Conservation (phyloP, 2,888 invertebrate species). For the Heteromyza rotundicornis region DNA sequence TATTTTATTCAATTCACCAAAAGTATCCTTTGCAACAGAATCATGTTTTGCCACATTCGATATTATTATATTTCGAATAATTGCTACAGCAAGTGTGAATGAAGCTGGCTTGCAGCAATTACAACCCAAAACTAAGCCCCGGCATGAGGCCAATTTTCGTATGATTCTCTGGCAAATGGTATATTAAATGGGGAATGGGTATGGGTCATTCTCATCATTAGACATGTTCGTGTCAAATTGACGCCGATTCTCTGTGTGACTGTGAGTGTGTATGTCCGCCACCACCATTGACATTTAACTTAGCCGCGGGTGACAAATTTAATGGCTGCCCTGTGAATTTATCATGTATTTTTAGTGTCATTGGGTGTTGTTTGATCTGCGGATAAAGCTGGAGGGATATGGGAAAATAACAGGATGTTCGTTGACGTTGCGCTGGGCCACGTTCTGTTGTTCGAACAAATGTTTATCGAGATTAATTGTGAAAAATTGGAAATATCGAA, state of each 20-base stretch:
- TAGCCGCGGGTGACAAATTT: slow-evolving; percentile 61
- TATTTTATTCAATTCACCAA: background rate
- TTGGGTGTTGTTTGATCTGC: background rate
- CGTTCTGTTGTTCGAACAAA: slow-evolving; percentile 1
- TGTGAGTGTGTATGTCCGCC: slow-evolving; percentile 35
- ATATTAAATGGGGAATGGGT: slow-evolving; percentile 57
- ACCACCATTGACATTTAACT: slow-evolving; percentile 58
- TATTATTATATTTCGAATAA: background rate
- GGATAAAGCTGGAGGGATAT: background rate
- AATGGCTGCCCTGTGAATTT: slow-evolving; percentile 41
- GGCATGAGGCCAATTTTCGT: slow-evolving; percentile 35
- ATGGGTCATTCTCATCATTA: slow-evolving; percentile 60
- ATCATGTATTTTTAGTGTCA: background rate
- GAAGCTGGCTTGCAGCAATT: background rate
- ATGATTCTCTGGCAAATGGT: slow-evolving; percentile 48
- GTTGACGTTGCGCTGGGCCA: background rate
- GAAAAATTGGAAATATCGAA: no score
- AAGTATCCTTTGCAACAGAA: background rate
- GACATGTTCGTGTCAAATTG: slow-evolving; percentile 60
- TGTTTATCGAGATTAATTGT: slow-evolving; percentile 3
- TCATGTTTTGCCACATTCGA: background rate
- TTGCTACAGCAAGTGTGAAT: background rate
- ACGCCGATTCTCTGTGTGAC: no score
- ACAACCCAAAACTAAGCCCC: background rate
- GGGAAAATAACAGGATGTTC: slow-evolving; percentile 1